Conservation (phyloP, 2,797 vertebrate genomes). For the Eremophila alpestris region DNA sequence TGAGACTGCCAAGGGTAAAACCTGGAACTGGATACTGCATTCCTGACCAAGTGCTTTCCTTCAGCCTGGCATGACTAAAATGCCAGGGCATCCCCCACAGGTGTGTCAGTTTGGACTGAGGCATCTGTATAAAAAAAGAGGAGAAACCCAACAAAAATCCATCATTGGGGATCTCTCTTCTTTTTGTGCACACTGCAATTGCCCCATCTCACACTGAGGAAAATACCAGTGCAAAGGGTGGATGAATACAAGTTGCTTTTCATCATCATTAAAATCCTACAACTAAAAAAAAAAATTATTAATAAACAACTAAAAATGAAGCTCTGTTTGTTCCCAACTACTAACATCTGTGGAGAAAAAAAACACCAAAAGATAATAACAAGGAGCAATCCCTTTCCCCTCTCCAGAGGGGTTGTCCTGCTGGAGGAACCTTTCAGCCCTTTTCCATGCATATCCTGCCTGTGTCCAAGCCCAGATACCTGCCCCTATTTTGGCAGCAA, state of each 20-base stretch:
- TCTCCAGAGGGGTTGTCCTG: neutral
- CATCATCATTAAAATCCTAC: neutral
- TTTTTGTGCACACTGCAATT: neutral
- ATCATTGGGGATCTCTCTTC: accelerated
- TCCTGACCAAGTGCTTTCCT: neutral
- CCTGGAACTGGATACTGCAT: neutral
- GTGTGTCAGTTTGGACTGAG: neutral
- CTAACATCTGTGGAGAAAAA: neutral
- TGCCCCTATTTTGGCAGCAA: neutral
- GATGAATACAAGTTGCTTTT: neutral
- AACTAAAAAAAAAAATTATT: neutral
- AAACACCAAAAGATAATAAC: neutral
- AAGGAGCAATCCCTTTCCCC: neutral
- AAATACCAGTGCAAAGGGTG: neutral
- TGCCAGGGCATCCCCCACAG: neutral
- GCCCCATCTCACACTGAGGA: neutral
- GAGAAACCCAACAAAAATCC: neutral
- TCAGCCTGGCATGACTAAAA: neutral
- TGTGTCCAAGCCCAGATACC: neutral
- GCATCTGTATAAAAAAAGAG: neutral
- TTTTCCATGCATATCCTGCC: neutral
- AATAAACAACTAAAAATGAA: neutral
- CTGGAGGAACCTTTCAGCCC: neutral
- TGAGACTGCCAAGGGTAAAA: neutral
- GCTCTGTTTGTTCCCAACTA: neutral